Evolutionary conservation across 2,797 vertebrate species (phyloP), one percentile per base, ranked within the genome.

Genomic region (Rhynchonycteris naso): DNA sequence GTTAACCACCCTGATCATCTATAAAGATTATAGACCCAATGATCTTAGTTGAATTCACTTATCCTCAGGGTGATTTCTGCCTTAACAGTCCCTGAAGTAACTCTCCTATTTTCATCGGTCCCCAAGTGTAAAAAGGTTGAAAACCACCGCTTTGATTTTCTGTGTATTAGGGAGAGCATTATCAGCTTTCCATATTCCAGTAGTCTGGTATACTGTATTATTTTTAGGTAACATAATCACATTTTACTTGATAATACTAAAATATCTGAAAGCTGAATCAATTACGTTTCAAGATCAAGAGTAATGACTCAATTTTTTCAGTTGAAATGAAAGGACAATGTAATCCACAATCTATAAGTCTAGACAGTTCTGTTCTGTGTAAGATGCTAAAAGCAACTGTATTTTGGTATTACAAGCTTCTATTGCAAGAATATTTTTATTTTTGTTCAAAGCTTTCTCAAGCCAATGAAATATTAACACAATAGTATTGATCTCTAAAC

Each of bases 221-320:
- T 80, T 94, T 88, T 82, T 63, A 90, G 76, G 26, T 92, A 66
- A 38, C 21, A 72, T n/a, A 30, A 59, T 59, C 30, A 68, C 71
- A 61, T 85, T 92, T 94, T 72, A 88, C 13, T 83, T 87, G 30
- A 15, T 28, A 66, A 43, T 47, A 66, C 14, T 81, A 69, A 69
- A 79, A 66, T 84, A 76, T 21, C 54, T 94, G n/a, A 93, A 93
- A 82, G 38, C 21, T 14, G 38, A 87, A 30, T 65, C 7, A 78
- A 13, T 80, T 28, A 28, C 79, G 21, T 88, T 54, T 94, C 58
- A 78, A 80, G 87, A 88, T 88, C 54, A 80, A 78, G 56, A 96
- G 69, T 33, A 86, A 91, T 75, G 35, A 84, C 54, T 93, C 19
- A 59, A 13, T 71, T 74, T 91, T 91, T 87, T 90, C 30, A 80